Evolutionary conservation across 2,113 vertebrate genomes (phyloP).

Genomic region (Trichechus manatus): DNA sequence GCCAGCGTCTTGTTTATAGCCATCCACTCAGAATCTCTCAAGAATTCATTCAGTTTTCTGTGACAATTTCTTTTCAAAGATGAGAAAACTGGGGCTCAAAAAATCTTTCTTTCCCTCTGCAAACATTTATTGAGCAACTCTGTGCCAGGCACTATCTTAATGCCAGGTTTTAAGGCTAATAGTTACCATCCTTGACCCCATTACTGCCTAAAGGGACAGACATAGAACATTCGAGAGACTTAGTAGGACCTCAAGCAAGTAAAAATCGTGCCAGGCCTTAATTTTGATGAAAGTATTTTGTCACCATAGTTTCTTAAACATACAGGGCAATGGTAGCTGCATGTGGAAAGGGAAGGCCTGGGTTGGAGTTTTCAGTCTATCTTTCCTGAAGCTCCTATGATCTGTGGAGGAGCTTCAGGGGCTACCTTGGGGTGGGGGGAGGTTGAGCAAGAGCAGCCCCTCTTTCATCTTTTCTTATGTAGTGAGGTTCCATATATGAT

Average conservation of each 20-base stretch:
- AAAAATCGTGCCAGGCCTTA: not conserved
- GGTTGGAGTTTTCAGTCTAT: not conserved
- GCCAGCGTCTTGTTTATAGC: not conserved
- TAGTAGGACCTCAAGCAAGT: not conserved
- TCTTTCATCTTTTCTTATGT: not conserved
- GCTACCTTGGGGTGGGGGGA: accelerated
- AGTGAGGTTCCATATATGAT: not conserved
- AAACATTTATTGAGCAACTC: not conserved
- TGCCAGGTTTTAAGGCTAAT: not conserved
- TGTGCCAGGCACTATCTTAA: not conserved
- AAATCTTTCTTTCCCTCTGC: not conserved
- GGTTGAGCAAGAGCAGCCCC: not conserved
- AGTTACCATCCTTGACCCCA: not conserved
- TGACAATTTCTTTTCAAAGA: not conserved
- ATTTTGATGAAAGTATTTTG: not conserved
- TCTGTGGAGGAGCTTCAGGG: not conserved
- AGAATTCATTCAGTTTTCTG: not conserved
- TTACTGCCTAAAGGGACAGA: not conserved
- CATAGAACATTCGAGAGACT: not conserved
- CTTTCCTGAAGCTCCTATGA: not conserved
- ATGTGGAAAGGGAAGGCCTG: not conserved
- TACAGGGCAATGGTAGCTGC: not conserved
- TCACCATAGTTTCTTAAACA: not conserved
- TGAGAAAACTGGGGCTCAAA: not conserved
- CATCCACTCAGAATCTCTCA: not conserved